phyloP scores from a whole-genome alignment of 1,140 invertebrate species.

The Kradibia gibbosae region DNA sequence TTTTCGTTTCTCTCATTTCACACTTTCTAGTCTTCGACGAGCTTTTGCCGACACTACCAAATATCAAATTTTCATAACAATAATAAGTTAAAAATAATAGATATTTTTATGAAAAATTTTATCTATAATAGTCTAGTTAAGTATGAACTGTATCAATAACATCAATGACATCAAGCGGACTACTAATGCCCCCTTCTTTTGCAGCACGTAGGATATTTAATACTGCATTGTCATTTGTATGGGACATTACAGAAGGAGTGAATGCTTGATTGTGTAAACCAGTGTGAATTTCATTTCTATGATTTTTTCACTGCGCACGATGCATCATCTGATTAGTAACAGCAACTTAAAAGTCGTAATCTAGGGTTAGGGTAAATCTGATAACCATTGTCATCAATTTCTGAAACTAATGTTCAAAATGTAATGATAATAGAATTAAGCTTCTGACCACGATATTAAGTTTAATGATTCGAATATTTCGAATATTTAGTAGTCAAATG shows the following conservation, averaged over 20 bases:
- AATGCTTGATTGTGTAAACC: neutral
- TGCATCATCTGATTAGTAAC: neutral
- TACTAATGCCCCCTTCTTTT: neutral
- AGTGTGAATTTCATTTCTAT: constrained; percentile 9
- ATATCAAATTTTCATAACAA: too few relatives aligned
- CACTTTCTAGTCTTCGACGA: too few relatives aligned
- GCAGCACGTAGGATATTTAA: neutral
- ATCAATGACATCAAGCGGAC: neutral
- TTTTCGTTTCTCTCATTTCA: too few relatives aligned
- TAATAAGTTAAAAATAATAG: too few relatives aligned
- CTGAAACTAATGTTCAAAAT: neutral
- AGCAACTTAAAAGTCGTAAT: neutral
- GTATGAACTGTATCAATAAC: too few relatives aligned
- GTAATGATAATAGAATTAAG: neutral
- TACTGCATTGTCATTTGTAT: neutral
- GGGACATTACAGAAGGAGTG: neutral
- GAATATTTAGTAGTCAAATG: constrained; percentile 5
- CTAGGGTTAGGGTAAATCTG: neutral
- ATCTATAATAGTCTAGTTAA: too few relatives aligned
- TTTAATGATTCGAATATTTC: neutral
- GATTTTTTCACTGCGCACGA: constrained; percentile 3
- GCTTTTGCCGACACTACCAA: too few relatives aligned
- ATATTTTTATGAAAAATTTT: too few relatives aligned
- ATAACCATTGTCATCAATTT: neutral
- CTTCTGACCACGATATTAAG: neutral